Conservation (phyloP, 2,797 vertebrate genomes). For the Anguilla megastoma region DNA sequence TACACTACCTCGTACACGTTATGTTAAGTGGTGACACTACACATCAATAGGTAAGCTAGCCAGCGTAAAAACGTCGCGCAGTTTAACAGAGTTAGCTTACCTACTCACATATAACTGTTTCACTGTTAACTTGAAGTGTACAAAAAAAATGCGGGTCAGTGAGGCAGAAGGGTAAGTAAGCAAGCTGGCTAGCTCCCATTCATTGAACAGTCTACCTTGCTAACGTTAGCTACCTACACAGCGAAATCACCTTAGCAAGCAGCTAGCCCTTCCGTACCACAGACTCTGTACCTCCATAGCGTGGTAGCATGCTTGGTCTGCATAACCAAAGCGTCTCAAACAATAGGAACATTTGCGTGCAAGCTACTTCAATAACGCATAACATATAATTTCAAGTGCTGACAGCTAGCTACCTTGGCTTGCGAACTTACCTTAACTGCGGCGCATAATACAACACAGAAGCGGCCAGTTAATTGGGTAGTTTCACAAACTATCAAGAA, state of each 20-base stretch:
- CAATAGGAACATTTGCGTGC: too few relatives aligned
- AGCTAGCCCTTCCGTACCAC: neutral
- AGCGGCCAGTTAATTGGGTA: constrained; percentile 29
- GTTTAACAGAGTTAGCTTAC: neutral
- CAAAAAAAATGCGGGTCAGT: neutral
- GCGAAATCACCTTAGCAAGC: neutral
- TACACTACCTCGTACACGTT: neutral
- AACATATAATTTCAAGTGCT: constrained; percentile 5
- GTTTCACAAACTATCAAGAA: constrained; percentile 29
- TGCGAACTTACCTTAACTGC: constrained; percentile 34
- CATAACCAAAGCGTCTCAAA: neutral
- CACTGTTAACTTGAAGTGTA: neutral
- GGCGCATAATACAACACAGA: constrained; percentile 1
- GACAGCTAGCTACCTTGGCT: neutral
- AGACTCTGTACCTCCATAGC: too few relatives aligned
- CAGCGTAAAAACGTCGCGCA: too few relatives aligned
- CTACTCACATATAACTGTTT: neutral
- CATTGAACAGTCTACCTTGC: neutral
- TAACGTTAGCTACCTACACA: neutral
- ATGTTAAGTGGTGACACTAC: neutral
- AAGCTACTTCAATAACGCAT: neutral
- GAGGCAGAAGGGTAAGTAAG: neutral
- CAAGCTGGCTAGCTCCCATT: neutral
- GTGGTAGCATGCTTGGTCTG: neutral
- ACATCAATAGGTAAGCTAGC: too few relatives aligned